Evolutionary conservation across 2,888 invertebrate species (phyloP), one percentile per base, ranked within the genome.

Genomic region (Poecilobothrus nobilitatus): DNA sequence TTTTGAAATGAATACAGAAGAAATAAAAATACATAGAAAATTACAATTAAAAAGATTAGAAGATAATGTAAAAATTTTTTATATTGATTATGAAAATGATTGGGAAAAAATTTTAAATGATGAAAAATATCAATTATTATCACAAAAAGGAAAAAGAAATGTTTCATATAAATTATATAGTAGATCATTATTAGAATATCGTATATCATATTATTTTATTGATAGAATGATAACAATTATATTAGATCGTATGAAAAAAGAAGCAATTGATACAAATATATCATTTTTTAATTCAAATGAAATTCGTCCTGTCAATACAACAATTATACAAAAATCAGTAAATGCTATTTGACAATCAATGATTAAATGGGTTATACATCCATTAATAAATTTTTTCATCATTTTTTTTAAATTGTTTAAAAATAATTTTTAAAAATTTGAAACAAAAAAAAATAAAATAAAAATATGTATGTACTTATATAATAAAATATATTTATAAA

Each of bases 61-160:
- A 3, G 27, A 27, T 27, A 4, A 27, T 20, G 41, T 63, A 15
- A 66, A 37, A 21, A 61, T 70, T 27, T 33, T 33, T 12, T 34
- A 63, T n/a, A 63, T 72, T 8, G 68, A 70, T 34, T 70, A 71
- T 37, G 69, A 71, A 12, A 67, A 20, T 3, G 67, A 70, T 20
- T 72, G 70, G 70, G 34, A 68, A 34, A 62, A 21, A 4, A n/a
- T 8, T 41, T 65, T 71, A 37, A 72, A 70, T 67, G 70, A 72
- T 67, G 68, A 62, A 6, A 70, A 71, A 70, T 72, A 71, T 34
- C 27, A 67, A 27, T n/a, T 67, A 12, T 22, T 73, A 22, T 71
- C 44, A 22, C 1, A 1, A 8, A 67, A 65, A 37, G 63, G 37
- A 53, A 70, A 69, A 64, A 63, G 9, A 6, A n/a, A 44, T 18